phyloP scores from a whole-genome alignment of 2,113 vertebrate genomes.

The Lonchura striata region DNA sequence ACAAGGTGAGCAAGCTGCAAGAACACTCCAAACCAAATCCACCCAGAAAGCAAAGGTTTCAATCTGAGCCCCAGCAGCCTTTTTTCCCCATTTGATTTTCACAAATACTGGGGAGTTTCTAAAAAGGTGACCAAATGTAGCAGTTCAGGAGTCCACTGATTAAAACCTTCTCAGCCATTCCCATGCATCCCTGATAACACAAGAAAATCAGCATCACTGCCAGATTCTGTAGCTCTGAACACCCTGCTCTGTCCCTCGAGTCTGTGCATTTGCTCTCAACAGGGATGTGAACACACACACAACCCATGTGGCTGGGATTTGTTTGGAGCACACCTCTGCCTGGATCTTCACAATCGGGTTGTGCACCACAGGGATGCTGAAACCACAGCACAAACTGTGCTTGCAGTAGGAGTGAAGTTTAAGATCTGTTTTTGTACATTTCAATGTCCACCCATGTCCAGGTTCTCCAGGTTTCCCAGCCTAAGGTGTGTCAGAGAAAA shows the following conservation, averaged over 20 bases:
- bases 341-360: rapidly evolving
- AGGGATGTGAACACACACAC: background rate
- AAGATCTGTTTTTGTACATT: background rate
- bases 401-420: background rate
- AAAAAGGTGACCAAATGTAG: background rate
- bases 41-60: background rate
- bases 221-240: background rate
- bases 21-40: background rate
- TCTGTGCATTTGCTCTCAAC: background rate
- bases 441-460: background rate
- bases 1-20: background rate
- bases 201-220: background rate
- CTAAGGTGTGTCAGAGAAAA: background rate
- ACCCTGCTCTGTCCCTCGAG: background rate
- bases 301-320: background rate
- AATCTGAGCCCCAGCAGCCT: background rate
- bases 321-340: background rate
- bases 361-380: background rate
- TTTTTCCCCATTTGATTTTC: background rate
- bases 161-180: background rate
- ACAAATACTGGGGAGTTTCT: background rate
- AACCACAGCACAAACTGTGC: background rate
- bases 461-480: background rate
- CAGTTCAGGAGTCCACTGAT: background rate
- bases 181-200: rapidly evolving